A percentile compares a stretch with the other conserved stretches of the same genome.
These are phyloP conservation scores for Sterna hirundo DNA, from an alignment of 2,113 vertebrate genomes.

Conservation along the genomic window DNA sequence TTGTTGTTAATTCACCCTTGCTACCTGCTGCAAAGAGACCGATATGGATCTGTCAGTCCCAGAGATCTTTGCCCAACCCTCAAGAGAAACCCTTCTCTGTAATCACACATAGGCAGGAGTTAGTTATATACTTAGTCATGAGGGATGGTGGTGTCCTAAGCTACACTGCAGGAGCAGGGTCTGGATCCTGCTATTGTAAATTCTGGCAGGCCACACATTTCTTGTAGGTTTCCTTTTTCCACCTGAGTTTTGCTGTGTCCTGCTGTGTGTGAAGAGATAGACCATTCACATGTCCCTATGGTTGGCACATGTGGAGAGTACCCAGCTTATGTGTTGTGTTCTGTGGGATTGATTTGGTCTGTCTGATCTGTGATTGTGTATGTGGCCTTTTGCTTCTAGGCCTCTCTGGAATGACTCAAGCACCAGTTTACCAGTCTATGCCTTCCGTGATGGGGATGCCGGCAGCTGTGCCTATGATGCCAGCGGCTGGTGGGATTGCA, in stretches of 20 bases:
- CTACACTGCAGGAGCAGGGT: neutral
- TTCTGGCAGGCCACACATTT: neutral
- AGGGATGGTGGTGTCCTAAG: neutral
- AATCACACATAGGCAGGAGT: neutral
- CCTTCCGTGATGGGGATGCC: conserved; percentile 79
- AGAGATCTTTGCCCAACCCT: neutral
- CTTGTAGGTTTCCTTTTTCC: neutral
- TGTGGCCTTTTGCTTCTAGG: conserved; percentile 60
- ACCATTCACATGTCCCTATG: neutral
- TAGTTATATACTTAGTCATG: neutral
- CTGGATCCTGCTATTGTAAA: neutral
- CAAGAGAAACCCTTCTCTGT: neutral
- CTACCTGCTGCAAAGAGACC: neutral
- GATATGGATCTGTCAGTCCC: neutral
- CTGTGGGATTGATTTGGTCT: neutral
- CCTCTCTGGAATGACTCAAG: conserved; percentile 72
- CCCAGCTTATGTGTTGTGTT: neutral
- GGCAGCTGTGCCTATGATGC: conserved; percentile 73
- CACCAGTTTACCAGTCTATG: conserved; percentile 78
- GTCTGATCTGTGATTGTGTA: neutral
- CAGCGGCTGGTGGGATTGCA: conserved; percentile 27
- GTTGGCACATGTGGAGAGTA: neutral
- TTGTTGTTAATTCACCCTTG: neutral
- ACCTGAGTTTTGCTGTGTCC: neutral
- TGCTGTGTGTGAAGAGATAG: neutral